These are phyloP conservation scores for Sebastes steindachneri DNA, from an alignment of 2,797 vertebrate genomes.

Conservation along the genomic window DNA sequence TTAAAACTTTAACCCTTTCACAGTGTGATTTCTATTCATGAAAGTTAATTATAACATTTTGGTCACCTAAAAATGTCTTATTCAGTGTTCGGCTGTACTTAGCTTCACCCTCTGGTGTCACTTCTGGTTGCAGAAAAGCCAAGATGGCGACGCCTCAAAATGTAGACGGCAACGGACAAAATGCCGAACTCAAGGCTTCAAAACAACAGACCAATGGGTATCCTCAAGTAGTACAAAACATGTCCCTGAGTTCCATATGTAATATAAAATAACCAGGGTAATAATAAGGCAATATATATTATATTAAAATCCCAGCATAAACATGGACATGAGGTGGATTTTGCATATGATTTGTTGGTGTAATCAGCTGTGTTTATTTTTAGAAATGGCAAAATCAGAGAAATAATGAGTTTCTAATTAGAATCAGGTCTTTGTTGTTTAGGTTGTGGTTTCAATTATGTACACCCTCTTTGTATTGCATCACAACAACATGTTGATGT, in stretches of 20 bases:
- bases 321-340: background rate
- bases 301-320: background rate
- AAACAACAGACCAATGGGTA: background rate
- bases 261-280: background rate
- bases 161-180: no score
- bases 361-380: background rate
- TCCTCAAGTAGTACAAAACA: background rate
- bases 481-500: background rate
- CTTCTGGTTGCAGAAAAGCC: no score
- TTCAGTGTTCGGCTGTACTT: no score
- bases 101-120: no score
- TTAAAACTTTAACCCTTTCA: no score
- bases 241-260: background rate
- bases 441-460: background rate
- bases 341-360: background rate
- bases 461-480: background rate
- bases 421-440: background rate
- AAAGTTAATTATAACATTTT: no score
- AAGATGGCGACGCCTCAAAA: no score
- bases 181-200: no score
- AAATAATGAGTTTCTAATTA: background rate
- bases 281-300: background rate
- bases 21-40: no score
- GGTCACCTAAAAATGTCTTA: no score
- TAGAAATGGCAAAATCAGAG: background rate